These are phyloP conservation scores for Dromius quadrimaculatus DNA, from an alignment of 2,888 invertebrate species.

Conservation along the genomic window DNA sequence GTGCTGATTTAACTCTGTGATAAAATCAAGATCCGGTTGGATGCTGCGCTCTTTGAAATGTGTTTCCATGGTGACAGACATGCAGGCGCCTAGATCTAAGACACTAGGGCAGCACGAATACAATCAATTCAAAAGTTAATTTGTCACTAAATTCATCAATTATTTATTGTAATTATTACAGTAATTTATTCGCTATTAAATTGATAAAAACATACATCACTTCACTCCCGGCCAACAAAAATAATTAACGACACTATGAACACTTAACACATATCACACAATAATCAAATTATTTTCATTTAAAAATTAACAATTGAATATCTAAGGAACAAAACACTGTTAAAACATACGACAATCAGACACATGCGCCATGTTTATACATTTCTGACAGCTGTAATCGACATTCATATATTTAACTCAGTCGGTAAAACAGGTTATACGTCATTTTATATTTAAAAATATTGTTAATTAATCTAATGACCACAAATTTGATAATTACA, in stretches of 20 bases:
- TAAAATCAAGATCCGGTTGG: constrained; percentile 48
- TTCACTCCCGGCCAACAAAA: too few relatives aligned
- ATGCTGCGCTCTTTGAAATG: constrained; percentile 39
- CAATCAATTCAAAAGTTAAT: too few relatives aligned
- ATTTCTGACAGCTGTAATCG: constrained; percentile 39
- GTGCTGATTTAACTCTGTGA: constrained; percentile 13
- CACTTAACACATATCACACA: neutral
- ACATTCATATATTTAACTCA: neutral
- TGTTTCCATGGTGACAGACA: constrained; percentile 66
- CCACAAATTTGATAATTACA: too few relatives aligned
- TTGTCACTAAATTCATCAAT: too few relatives aligned
- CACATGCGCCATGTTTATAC: constrained; percentile 48
- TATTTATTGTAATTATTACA: too few relatives aligned
- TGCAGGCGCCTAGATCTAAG: constrained; percentile 60
- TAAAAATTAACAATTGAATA: constrained; percentile 10
- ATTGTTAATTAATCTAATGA: too few relatives aligned
- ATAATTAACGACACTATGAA: constrained; percentile 9
- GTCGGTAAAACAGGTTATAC: constrained; percentile 17
- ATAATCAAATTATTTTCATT: constrained; percentile 25
- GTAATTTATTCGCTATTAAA: too few relatives aligned
- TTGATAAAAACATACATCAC: too few relatives aligned
- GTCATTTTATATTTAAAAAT: too few relatives aligned
- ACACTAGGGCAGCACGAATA: constrained; percentile 45
- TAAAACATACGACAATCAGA: constrained; percentile 32
- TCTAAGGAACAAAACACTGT: constrained; percentile 15